Evolutionary conservation across 2,113 vertebrate species (phyloP), one percentile per base, ranked within the genome.

Genomic region (Nansenia antarctica): DNA sequence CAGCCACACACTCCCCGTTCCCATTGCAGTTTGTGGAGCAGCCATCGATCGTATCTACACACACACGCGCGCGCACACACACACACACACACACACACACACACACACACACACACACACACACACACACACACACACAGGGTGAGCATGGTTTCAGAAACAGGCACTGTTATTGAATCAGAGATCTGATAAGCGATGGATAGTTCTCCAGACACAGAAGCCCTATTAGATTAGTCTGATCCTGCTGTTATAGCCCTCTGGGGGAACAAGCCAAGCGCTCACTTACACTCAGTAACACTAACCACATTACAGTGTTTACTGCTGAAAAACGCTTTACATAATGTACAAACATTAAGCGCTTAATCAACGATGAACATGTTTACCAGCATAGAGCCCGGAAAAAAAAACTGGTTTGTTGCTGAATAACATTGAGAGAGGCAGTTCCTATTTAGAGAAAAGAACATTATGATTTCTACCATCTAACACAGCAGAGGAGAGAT

Each of bases 21-120:
- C 96, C 96, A 74, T 98, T 98, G 75, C 97, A 98, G 90, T 96
- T 94, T 39, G 95, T 96, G 34, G 96, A 94, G 80, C 97, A 98
- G 70, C 97, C 97, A 73, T 96, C 96, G 95, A 98, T 94, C 60
- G 96, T 90, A 91, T 98, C 96, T 98, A 84, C 64, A 71, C 9
- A 61, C 20, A 26, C 53, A 69, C 69, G 67, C 57, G 59, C 26
- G 74, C 24, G 61, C 68, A 79, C 35, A 63, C 31, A 69, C n/a
- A 67, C 26, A 72, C 54, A 54, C 27, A 70, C 35, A 49, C 12
- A 63, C 37, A 31, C 22, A 52, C 52, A 45, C 29, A 76, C 60
- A 62, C 24, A 76, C 22, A 63, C 67, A 79, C 34, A 63, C 22
- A 69, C n/a, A 67, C 26, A 70, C 47, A 49, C 30, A 70, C 49